Conservation (phyloP, 2,888 invertebrate species). For the Drosophila falleni region DNA sequence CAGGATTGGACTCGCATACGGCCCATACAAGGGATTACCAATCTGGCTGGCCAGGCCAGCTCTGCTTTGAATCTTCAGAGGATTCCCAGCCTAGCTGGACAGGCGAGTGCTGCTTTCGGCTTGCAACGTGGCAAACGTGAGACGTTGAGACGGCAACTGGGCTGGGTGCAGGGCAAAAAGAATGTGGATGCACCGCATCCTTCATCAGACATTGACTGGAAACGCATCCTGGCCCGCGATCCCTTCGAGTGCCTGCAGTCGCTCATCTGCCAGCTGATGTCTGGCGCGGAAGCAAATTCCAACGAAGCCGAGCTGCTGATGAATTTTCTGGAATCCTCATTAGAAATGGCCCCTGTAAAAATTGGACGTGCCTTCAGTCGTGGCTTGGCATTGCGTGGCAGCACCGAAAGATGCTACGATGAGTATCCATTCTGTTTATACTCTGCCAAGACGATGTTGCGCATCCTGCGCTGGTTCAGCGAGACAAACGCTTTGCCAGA, state of each 20-base stretch:
- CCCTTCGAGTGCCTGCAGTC: constrained; percentile 84
- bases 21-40: constrained; percentile 77
- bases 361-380: constrained; percentile 83
- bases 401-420: constrained; percentile 78
- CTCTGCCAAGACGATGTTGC: constrained; percentile 84
- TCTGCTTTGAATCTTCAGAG: constrained; percentile 54
- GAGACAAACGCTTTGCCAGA: constrained; percentile 52
- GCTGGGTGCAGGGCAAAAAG: constrained; percentile 35
- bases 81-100: constrained; percentile 43
- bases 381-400: constrained; percentile 76
- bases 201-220: constrained; percentile 80
- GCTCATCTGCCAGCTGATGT: constrained; percentile 83
- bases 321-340: constrained; percentile 78
- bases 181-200: constrained; percentile 18
- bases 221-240: constrained; percentile 82
- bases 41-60: constrained; percentile 69
- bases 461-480: constrained; percentile 83
- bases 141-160: constrained; percentile 30
- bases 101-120: constrained; percentile 69
- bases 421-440: constrained; percentile 85
- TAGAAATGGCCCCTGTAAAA: constrained; percentile 78
- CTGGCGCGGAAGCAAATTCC: constrained; percentile 82
- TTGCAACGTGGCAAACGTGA: constrained; percentile 76
- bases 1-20: constrained; percentile 86
- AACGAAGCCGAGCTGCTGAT: constrained; percentile 80